Conservation (phyloP, 2,113 vertebrate genomes). For the Cololabis saira region DNA sequence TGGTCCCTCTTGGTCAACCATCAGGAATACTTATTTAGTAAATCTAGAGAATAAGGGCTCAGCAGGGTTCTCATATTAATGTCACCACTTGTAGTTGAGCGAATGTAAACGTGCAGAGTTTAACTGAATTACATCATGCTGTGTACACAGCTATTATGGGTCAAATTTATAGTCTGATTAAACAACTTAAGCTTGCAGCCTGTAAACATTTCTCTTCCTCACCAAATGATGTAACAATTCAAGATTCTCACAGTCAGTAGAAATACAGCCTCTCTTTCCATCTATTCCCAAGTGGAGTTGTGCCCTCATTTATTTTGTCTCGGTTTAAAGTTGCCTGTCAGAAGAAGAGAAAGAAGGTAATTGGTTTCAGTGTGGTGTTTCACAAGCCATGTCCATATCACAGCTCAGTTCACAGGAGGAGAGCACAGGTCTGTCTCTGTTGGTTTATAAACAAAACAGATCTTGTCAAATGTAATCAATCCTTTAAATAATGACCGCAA, state of each 20-base stretch:
- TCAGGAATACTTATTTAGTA: constrained; percentile 40
- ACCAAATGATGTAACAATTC: constrained; percentile 28
- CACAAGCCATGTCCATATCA: neutral
- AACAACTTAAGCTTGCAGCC: constrained; percentile 52
- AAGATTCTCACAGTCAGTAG: constrained; percentile 35
- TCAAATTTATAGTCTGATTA: constrained; percentile 51
- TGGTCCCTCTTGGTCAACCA: constrained; percentile 35
- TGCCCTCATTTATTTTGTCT: constrained; percentile 39
- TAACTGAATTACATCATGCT: constrained; percentile 64
- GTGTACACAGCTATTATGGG: constrained; percentile 47
- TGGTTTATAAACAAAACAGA: constrained; percentile 28
- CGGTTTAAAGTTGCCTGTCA: constrained; percentile 35
- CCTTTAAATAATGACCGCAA: neutral
- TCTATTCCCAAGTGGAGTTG: constrained; percentile 21
- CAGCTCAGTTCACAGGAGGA: constrained; percentile 8
- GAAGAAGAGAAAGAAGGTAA: constrained; percentile 39
- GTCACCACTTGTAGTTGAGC: constrained; percentile 58
- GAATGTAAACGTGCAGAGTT: constrained; percentile 63
- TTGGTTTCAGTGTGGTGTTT: constrained; percentile 38
- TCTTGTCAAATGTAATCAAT: constrained; percentile 22
- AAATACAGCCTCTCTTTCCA: constrained; percentile 41
- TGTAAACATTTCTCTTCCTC: constrained; percentile 21
- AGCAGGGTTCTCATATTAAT: constrained; percentile 43
- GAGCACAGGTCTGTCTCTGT: constrained; percentile 1
- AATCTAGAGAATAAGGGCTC: constrained; percentile 42